Evolutionary conservation across 2,113 vertebrate species (phyloP), one percentile per base, ranked within the genome.

Genomic region (Amazona guildingii): DNA sequence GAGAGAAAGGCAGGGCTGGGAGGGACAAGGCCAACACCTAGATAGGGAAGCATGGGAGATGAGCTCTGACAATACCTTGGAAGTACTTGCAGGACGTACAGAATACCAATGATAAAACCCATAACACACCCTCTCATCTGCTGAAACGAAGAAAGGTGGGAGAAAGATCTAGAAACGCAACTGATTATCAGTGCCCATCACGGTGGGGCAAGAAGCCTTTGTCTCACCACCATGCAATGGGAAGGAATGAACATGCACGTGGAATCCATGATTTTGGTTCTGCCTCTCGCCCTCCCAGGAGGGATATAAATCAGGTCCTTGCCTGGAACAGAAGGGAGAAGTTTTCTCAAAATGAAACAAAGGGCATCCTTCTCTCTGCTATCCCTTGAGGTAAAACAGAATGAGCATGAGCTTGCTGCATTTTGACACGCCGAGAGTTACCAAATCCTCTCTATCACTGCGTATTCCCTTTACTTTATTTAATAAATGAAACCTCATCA

Each of bases 401-500:
- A 77, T 4, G 28, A 37, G 78, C 29, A 52, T 2, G 2, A 78
- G 83, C 84, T 70, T 68, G 52, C 63, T 75, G 44, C 87, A 78
- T 93, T 96, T 96, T 85, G 74, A 95, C 72, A 86, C 33, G 70
- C 46, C 1, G 5, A 55, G 79, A 78, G 83, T 95, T 89, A 96
- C 97, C 94, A 95, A 96, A 94, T 92, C 92, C 97, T 94, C 83
- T 62, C 74, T 87, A 94, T 94, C 88, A 83, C 94, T 43, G 70
- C 16, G 2, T 83, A 90, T 95, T 86, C 94, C 91, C 96, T 88
- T 95, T 88, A 92, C 96, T 97, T 97, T 97, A 98, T 95, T 97
- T 97, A 97, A 97, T 98, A 98, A 98, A 98, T 94, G 96, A 97
- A 98, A 98, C 97, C 97, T 97, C 97, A 98, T 97, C 98, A 98